A percentile compares a stretch with the other conserved stretches of the same genome.
phyloP scores from a whole-genome alignment of 2,888 invertebrate species.

The Saturnia japonica region DNA sequence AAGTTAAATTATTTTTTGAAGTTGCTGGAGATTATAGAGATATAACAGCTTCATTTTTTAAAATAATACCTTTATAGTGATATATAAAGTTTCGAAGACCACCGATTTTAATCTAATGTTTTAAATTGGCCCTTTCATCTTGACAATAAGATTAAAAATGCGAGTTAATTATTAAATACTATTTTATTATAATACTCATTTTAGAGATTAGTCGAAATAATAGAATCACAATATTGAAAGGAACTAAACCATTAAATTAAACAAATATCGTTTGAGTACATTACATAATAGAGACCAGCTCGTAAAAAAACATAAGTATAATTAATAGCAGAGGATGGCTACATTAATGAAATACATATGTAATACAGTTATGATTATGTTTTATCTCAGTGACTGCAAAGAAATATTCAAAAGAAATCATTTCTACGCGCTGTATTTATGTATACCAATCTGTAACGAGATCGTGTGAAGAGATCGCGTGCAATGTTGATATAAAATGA shows the following conservation, averaged over 20 bases:
- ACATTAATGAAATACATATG: constrained; percentile 70
- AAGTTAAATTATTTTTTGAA: not conserved
- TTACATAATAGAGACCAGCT: constrained; percentile 77
- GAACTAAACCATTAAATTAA: constrained; percentile 55
- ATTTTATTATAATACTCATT: constrained; percentile 48
- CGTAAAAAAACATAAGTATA: constrained; percentile 58
- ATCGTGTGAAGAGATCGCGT: not conserved
- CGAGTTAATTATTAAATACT: constrained; percentile 43
- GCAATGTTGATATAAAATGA: constrained; percentile 33
- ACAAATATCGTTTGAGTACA: constrained; percentile 76
- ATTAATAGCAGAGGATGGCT: constrained; percentile 45
- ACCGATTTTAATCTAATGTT: constrained; percentile 14
- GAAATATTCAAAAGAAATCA: constrained; percentile 15
- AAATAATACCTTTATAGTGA: constrained; percentile 12
- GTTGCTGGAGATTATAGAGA: not conserved
- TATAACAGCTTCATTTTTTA: not conserved
- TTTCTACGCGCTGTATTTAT: not conserved
- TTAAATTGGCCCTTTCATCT: constrained; percentile 49
- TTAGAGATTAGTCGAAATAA: constrained; percentile 44
- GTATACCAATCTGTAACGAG: not conserved
- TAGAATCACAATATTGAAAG: constrained; percentile 54
- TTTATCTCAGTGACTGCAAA: not conserved
- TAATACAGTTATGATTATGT: constrained; percentile 34
- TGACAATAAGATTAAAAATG: constrained; percentile 45
- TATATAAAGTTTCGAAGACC: constrained; percentile 19